Conservation (phyloP, 2,113 vertebrate species). For the Odocoileus hemionus region DNA sequence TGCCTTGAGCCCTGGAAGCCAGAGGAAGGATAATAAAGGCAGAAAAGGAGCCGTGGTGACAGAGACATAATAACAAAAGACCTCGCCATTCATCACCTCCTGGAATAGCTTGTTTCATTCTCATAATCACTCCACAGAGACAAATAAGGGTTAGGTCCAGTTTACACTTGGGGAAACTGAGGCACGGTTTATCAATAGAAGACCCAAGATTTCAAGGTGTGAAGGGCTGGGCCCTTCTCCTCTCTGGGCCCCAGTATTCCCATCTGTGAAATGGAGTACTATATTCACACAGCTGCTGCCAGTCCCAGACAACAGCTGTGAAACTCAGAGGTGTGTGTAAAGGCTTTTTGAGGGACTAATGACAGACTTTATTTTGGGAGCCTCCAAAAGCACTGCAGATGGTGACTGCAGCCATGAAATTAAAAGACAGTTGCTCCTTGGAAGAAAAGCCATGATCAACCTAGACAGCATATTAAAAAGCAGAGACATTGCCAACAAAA, state of each 20-base stretch:
- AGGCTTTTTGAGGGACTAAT: not conserved
- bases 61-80: not conserved
- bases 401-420: not conserved
- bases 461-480: not conserved
- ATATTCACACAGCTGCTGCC: not conserved
- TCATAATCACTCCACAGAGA: not conserved
- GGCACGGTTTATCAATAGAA: not conserved
- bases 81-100: not conserved
- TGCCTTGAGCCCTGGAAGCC: not conserved
- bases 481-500: not conserved
- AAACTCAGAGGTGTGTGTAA: not conserved
- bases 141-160: not conserved
- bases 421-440: not conserved
- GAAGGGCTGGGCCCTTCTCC: not conserved
- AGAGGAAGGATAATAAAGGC: not conserved
- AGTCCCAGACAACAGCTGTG: not conserved
- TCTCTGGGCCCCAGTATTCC: not conserved
- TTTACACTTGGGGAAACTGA: not conserved
- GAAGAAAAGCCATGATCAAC: not conserved
- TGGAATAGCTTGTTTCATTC: not conserved
- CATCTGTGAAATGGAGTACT: not conserved
- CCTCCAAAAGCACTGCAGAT: not conserved
- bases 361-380: not conserved
- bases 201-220: not conserved
- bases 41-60: not conserved